Conservation (phyloP, 1,140 invertebrate genomes). For the Archivesica marissinica region DNA sequence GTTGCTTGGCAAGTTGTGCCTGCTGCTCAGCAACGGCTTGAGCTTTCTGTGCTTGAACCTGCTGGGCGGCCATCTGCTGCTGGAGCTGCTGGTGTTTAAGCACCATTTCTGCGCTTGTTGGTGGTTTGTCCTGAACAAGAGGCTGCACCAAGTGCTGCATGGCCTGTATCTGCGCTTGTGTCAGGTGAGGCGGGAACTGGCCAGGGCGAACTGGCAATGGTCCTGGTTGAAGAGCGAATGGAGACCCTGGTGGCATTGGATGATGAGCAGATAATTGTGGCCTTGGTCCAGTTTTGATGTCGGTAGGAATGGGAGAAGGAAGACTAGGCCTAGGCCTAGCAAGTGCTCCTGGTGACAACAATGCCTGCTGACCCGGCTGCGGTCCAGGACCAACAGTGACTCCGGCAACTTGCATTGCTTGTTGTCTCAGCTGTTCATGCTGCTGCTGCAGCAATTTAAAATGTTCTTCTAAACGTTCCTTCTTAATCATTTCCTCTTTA, state of each 20-base stretch:
- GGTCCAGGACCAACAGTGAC: background rate
- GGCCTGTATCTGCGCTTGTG: conserved; percentile 43
- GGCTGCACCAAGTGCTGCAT: conserved; percentile 49
- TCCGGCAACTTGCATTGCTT: conserved; percentile 61
- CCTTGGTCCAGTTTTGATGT: conserved; percentile 9
- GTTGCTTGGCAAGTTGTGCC: conserved; percentile 53
- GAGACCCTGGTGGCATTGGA: conserved; percentile 40
- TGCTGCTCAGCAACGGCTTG: conserved; percentile 52
- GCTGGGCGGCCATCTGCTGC: conserved; percentile 47
- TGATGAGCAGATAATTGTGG: conserved; percentile 48
- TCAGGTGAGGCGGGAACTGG: conserved; percentile 45
- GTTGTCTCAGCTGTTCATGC: conserved; percentile 66
- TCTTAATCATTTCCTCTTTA: conserved; percentile 23
- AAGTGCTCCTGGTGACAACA: conserved; percentile 45
- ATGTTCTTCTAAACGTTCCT: conserved; percentile 40
- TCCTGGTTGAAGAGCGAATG: conserved; percentile 35
- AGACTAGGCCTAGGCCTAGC: conserved; percentile 15
- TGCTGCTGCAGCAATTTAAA: conserved; percentile 64
- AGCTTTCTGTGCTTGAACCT: background rate
- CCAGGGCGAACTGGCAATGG: conserved; percentile 16
- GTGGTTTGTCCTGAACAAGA: conserved; percentile 15
- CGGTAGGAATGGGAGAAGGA: background rate
- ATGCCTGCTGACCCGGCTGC: conserved; percentile 21
- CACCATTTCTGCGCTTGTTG: conserved; percentile 36
- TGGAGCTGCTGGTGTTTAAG: conserved; percentile 62